Evolutionary conservation across 2,888 invertebrate genomes (phyloP), one percentile per base, ranked within the genome.

Genomic region (Watsonalla binaria): DNA sequence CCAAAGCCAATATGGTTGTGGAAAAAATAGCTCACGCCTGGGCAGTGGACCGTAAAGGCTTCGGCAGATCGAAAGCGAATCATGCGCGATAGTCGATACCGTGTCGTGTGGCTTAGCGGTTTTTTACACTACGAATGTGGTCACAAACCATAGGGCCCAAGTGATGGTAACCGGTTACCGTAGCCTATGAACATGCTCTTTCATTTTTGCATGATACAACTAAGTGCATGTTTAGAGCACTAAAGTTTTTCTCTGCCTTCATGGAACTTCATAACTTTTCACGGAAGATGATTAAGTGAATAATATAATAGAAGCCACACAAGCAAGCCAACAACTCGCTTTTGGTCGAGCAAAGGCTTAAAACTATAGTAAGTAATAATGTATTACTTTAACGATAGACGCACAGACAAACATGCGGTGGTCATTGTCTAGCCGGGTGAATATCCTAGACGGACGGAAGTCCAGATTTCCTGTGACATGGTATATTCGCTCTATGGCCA

Each of bases 401-500:
- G 74, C 74, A 72, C 72, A 67, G 61, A 72, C 75, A 74, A 63
- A 82, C 81, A 80, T 80, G 76, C 74, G 73, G 78, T 80, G 80
- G 74, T 80, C 80, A 86, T 82, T 77, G 84, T 86, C 80, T 84
- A 81, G 84, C 74, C 81, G 74, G 82, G 82, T 84, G 79, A 86
- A 87, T 78, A 86, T 86, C 83, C 86, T 87, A 89, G 85, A 82
- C 84, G 79, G 73, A 57, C 88, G 90, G 90, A 89, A 85, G 89
- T 82, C 68, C 68, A 84, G 88, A 85, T 88, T 84, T 90, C 90
- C 90, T 84, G 89, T 77, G 70, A 72, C 79, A 70, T 78, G 79
- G 65, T 65, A 62, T 72, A 58, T 63, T 63, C 63, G 65, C 66
- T 68, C 51, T 57, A 59, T 61, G 55, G 52, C 61, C 70, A 68